phyloP scores from a whole-genome alignment of 1,140 invertebrate genomes.

The Magallana gigas region DNA sequence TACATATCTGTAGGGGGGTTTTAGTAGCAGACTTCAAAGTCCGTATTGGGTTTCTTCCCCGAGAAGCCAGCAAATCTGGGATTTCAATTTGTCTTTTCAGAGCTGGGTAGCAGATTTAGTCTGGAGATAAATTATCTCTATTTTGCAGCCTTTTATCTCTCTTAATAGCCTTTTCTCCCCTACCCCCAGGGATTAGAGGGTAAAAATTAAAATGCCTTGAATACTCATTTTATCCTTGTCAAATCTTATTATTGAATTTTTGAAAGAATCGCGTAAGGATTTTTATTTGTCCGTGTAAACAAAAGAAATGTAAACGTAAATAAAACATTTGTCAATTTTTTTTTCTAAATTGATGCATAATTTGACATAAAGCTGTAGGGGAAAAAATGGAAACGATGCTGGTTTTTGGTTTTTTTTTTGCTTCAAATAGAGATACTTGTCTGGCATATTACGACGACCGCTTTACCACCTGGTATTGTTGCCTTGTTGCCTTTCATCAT shows the following conservation, averaged over 20 bases:
- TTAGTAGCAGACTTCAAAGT: neutral
- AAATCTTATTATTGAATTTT: neutral
- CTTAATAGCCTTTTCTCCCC: neutral
- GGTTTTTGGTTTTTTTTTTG: neutral
- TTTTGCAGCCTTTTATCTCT: constrained; percentile 3
- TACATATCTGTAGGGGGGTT: neutral
- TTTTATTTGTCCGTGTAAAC: too few relatives aligned
- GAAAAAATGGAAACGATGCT: neutral
- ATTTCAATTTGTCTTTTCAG: constrained; percentile 5
- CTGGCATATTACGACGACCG: neutral
- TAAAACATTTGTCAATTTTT: too few relatives aligned
- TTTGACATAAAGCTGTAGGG: neutral
- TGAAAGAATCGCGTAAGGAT: too few relatives aligned
- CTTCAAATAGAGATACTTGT: neutral
- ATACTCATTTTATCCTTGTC: constrained; percentile 4
- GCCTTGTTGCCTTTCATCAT: constrained; percentile 29
- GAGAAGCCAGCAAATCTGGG: neutral
- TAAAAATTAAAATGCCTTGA: neutral
- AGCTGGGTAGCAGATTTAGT: neutral
- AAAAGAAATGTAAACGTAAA: too few relatives aligned
- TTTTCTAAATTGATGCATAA: neutral
- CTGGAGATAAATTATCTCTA: neutral
- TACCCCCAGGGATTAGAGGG: neutral
- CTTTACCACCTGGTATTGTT: constrained; percentile 5
- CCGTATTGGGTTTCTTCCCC: neutral